These are phyloP conservation scores for Sitta carolinensis DNA, from an alignment of 2,797 vertebrate species.

Conservation along the genomic window DNA sequence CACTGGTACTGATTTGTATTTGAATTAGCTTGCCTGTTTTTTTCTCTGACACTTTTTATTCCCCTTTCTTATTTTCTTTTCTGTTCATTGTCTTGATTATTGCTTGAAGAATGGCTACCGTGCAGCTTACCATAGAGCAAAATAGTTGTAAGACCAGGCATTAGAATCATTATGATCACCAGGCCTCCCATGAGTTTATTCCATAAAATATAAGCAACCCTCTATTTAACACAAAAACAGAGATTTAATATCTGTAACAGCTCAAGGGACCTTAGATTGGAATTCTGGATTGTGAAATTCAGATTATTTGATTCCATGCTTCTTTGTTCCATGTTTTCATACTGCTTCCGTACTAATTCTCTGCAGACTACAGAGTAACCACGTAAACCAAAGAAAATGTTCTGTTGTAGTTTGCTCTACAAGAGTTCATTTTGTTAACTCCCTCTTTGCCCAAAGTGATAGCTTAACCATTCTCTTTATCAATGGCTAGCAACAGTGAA, in stretches of 20 bases:
- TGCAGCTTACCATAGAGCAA: background rate
- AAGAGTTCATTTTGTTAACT: background rate
- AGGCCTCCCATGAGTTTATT: background rate
- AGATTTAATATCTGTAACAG: background rate
- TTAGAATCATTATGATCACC: background rate
- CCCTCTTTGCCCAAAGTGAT: background rate
- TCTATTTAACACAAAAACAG: background rate
- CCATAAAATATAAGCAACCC: background rate
- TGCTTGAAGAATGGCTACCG: background rate
- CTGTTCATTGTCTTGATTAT: background rate
- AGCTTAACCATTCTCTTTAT: background rate
- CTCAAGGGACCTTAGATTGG: background rate
- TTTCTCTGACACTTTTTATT: background rate
- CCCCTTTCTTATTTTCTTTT: background rate
- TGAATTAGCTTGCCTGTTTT: background rate
- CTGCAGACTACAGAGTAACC: background rate
- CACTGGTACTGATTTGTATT: background rate
- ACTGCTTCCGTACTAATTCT: background rate
- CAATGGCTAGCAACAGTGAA: background rate
- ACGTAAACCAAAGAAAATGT: background rate
- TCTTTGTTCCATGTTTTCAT: background rate
- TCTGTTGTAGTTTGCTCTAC: background rate
- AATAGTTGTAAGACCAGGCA: background rate
- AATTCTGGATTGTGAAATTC: background rate
- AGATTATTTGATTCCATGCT: background rate